Conservation (phyloP, 2,797 vertebrate genomes). For the Nasua narica region DNA sequence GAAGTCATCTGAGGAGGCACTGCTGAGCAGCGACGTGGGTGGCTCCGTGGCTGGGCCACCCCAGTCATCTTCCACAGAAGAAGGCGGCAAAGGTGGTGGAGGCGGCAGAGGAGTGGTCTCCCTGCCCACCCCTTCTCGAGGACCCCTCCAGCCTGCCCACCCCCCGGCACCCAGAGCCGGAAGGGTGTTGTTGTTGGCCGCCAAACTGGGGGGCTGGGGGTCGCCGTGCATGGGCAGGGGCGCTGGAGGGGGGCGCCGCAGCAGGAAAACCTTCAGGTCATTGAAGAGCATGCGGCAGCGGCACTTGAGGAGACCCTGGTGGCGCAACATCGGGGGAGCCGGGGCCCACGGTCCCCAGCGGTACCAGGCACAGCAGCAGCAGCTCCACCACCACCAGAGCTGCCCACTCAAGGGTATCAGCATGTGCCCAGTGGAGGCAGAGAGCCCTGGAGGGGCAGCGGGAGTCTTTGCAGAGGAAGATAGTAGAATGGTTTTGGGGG, state of each 20-base stretch:
- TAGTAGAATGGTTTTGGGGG: background rate
- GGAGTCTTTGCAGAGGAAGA: conserved; percentile 70
- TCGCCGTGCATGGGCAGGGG: conserved; percentile 92
- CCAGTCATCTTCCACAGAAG: conserved; percentile 85
- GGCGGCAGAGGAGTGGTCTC: conserved; percentile 79
- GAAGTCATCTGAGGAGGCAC: conserved; percentile 93
- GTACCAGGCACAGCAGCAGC: conserved; percentile 84
- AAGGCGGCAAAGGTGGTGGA: conserved; percentile 67
- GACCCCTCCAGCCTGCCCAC: conserved; percentile 83
- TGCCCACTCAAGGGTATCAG: conserved; percentile 86
- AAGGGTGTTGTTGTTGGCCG: conserved; percentile 89
- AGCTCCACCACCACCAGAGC: conserved; percentile 76
- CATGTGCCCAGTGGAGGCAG: conserved; percentile 83
- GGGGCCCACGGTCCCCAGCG: conserved; percentile 86
- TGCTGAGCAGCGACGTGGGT: conserved; percentile 88
- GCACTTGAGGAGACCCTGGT: conserved; percentile 97
- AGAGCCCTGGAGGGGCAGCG: conserved; percentile 65
- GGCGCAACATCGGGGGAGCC: conserved; percentile 91
- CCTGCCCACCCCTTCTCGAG: conserved; percentile 82
- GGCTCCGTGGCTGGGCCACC: conserved; percentile 87
- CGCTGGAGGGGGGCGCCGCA: conserved; percentile 89
- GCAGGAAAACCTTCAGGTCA: conserved; percentile 97
- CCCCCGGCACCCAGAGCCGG: conserved; percentile 84
- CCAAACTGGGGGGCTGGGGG: conserved; percentile 83
- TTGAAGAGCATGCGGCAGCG: conserved; percentile 97